These are phyloP conservation scores for Pomacea maculata DNA, from an alignment of 1,140 invertebrate genomes.

Conservation along the genomic window DNA sequence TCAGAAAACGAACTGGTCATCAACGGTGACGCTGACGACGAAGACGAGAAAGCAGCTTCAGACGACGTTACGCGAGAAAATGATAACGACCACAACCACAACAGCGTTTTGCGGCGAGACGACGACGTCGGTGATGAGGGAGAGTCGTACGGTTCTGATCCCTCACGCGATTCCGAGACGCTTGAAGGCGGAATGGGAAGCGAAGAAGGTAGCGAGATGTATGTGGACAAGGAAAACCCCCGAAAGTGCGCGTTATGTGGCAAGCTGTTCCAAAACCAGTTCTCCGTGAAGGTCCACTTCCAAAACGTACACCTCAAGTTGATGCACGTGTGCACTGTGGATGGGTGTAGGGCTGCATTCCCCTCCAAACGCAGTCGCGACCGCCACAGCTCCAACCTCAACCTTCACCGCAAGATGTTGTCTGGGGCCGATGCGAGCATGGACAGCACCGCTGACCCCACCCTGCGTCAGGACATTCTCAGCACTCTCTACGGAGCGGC, in stretches of 20 bases:
- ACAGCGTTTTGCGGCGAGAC: constrained; percentile 18
- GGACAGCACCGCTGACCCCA: constrained; percentile 32
- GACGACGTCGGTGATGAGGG: constrained; percentile 1
- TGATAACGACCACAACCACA: constrained; percentile 25
- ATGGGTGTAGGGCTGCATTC: constrained; percentile 95
- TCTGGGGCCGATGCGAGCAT: constrained; percentile 42
- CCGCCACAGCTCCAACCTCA: constrained; percentile 90
- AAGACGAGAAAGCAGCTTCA: background rate
- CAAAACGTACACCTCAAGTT: constrained; percentile 95
- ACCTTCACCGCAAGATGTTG: constrained; percentile 75
- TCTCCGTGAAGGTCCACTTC: constrained; percentile 92
- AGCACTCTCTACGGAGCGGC: constrained; percentile 41
- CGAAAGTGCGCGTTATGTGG: constrained; percentile 89
- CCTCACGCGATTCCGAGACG: background rate
- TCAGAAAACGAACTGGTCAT: constrained; percentile 22
- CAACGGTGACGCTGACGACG: constrained; percentile 22
- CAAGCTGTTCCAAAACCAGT: constrained; percentile 93
- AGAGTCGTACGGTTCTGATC: constrained; percentile 11
- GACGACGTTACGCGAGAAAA: background rate
- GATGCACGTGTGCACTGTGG: constrained; percentile 95
- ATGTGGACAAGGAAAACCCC: constrained; percentile 85
- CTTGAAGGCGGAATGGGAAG: background rate
- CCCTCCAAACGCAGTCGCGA: constrained; percentile 94
- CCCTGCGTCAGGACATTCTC: constrained; percentile 41
- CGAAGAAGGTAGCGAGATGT: constrained; percentile 68